Evolutionary conservation across 2,113 vertebrate genomes (phyloP).

Genomic region (Neomonachus schauinslandi): DNA sequence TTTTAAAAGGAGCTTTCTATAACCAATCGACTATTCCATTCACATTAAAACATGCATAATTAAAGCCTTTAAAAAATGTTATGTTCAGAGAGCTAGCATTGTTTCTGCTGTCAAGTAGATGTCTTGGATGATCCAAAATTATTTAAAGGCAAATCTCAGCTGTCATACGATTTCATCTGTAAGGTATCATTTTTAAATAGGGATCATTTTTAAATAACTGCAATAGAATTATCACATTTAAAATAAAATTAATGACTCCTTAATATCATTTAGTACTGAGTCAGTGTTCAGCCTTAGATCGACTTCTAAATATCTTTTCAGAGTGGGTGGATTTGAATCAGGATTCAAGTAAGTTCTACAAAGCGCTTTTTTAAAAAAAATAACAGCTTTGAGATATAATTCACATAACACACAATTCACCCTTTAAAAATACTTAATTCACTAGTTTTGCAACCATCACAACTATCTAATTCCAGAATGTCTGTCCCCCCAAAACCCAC

Average conservation of each 20-base stretch:
- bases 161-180: not conserved
- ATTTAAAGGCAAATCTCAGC: not conserved
- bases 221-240: not conserved
- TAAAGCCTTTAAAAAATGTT: too few species aligned
- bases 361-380: not conserved
- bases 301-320: not conserved
- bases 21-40: too few species aligned
- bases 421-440: not conserved
- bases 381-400: not conserved
- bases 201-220: not conserved
- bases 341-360: not conserved
- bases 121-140: not conserved
- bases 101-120: too few species aligned
- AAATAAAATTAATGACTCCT: constrained; percentile 1
- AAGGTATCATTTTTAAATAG: not conserved
- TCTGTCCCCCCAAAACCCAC: not conserved
- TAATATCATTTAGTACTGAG: not conserved
- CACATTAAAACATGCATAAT: too few species aligned
- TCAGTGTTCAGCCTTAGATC: not conserved
- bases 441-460: not conserved
- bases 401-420: not conserved
- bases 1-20: too few species aligned
- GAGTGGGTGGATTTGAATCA: not conserved
- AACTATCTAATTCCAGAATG: not conserved
- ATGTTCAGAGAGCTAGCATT: too few species aligned